Evolutionary conservation across 2,797 vertebrate species (phyloP).

Genomic region (Ptychadena robeensis): DNA sequence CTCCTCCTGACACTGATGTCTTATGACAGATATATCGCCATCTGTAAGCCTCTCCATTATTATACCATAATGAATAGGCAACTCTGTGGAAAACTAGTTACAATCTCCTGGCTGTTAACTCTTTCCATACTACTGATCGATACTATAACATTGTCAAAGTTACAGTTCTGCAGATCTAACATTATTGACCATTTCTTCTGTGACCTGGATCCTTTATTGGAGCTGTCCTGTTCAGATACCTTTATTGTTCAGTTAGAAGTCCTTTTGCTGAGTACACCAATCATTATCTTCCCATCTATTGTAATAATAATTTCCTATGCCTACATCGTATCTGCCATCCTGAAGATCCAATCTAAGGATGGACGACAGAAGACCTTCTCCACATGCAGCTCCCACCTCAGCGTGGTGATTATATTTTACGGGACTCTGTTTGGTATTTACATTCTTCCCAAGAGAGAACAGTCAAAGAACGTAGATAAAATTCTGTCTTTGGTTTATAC

Average conservation of each 20-base stretch:
- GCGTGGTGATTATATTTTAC: not conserved
- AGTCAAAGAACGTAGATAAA: not conserved
- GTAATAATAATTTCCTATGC: not conserved
- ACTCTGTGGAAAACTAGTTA: not conserved
- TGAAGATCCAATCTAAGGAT: not conserved
- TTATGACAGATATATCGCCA: too few species aligned
- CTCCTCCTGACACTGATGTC: not conserved
- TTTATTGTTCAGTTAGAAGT: not conserved
- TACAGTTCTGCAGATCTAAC: constrained; percentile 13
- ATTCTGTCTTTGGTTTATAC: not conserved
- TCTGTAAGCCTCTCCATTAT: too few species aligned
- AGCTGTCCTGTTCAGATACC: constrained; percentile 24
- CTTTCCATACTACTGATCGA: not conserved
- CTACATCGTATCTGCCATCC: not conserved
- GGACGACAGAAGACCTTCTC: not conserved
- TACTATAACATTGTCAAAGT: not conserved
- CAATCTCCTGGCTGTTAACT: not conserved
- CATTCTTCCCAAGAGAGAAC: not conserved
- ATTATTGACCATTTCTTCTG: constrained; percentile 8
- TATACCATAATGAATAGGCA: not conserved
- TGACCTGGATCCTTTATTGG: not conserved
- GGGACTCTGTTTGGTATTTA: not conserved
- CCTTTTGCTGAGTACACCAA: not conserved
- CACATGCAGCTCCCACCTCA: not conserved
- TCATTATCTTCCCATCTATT: too few species aligned